Evolutionary conservation across 2,797 vertebrate genomes (phyloP), one percentile per base, ranked within the genome.

Genomic region (Oreonectes daqikongensis): DNA sequence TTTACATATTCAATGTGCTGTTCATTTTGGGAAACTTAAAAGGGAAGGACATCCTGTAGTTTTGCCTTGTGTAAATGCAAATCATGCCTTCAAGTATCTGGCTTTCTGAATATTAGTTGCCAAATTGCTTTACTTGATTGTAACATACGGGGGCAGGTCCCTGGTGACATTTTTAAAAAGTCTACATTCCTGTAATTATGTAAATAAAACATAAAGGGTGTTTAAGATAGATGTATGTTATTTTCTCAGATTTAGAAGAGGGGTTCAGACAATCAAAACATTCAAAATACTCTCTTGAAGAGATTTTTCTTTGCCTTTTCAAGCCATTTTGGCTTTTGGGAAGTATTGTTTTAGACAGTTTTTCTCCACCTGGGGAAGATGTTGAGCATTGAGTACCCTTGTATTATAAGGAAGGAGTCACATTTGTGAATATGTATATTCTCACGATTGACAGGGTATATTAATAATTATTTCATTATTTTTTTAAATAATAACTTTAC

Each of bases 181-280:
- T 14, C 32, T 12, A 28, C 11, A 9, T 59, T 28, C 9, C 61
- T 11, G n/a, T n/a, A 18, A 20, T 66, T 57, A 3, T 14, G 8
- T 35, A 59, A 61, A 17, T 61, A 14, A 30, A 14, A 17, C 6
- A 4, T 32, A n/a, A 59, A 59, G 64, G 64, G 20, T 46, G 26
- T 59, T 44, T 42, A 7, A 60, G 38, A 30, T 40, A 35, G 55
- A 50, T 61, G 28, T 66, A 32, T 26, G 5, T 30, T 52, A n/a
- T 32, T 32, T 5, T n/a, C 8, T 61, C 0, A 18, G 11, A 57
- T 55, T 42, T 26, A 20, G 63, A 44, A 57, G 14, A 46, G 40
- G 52, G 18, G 66, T 67, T 60, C 40, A 75, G 74, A 76, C 40
- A 75, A 68, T 68, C 64, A 68, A 44, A 40, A 65, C 14, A 35